Conservation (phyloP, 2,888 invertebrate species). For the Neuroscelio doddi region DNA sequence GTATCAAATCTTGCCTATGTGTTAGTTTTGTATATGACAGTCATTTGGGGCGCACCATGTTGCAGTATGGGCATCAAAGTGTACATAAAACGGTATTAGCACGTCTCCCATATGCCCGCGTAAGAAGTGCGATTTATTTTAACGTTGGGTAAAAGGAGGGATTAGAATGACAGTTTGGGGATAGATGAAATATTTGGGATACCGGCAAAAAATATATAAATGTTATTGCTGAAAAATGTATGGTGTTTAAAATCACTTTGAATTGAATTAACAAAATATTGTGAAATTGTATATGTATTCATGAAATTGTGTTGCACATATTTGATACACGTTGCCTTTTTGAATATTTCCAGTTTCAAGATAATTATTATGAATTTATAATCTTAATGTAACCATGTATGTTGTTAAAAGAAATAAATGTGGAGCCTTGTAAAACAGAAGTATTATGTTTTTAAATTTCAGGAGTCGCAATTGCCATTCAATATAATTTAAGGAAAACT, state of each 20-base stretch:
- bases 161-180: conserved; percentile 34
- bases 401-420: too few species aligned
- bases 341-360: too few species aligned
- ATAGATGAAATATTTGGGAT: conserved; percentile 31
- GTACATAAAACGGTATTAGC: conserved; percentile 68
- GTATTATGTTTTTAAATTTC: background rate
- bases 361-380: too few species aligned
- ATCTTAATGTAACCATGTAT: too few species aligned
- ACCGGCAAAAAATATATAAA: conserved; percentile 34
- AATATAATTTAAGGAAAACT: background rate
- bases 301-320: too few species aligned
- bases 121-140: conserved; percentile 53
- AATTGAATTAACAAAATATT: too few species aligned
- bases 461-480: background rate
- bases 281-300: too few species aligned
- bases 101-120: conserved; percentile 63
- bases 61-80: conserved; percentile 68
- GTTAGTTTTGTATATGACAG: conserved; percentile 10
- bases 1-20: conserved; percentile 7
- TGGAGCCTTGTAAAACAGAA: too few species aligned
- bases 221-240: background rate
- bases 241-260: too few species aligned
- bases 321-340: too few species aligned
- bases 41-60: conserved; percentile 53
- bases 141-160: conserved; percentile 35